Conservation (phyloP, 2,888 invertebrate species). For the Ellobium chinense region DNA sequence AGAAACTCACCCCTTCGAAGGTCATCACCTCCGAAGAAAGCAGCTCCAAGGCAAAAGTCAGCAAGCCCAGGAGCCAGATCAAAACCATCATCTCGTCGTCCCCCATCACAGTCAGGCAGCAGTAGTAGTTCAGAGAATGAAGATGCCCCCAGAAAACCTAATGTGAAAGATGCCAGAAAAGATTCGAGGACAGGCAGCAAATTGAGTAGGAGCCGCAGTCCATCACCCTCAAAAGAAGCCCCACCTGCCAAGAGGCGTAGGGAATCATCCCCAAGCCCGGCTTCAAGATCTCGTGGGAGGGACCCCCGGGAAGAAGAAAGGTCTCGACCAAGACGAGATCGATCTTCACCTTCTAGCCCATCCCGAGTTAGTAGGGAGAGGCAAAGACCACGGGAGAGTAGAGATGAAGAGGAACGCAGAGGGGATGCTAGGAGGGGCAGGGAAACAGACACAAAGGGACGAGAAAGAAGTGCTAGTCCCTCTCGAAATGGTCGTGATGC, state of each 20-base stretch:
- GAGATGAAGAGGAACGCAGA: slow-evolving; percentile 44
- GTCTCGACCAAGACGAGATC: slow-evolving; percentile 8
- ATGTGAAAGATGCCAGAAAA: slow-evolving; percentile 18
- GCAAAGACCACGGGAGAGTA: slow-evolving; percentile 8
- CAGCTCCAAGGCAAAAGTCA: neutral
- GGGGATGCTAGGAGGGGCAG: slow-evolving; percentile 11
- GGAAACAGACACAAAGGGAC: slow-evolving; percentile 36
- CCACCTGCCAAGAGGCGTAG: slow-evolving; percentile 32
- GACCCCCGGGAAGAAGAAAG: slow-evolving; percentile 19
- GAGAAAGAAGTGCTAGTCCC: slow-evolving; percentile 6
- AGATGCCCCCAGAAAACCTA: slow-evolving; percentile 28
- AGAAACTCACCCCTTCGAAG: slow-evolving; percentile 20
- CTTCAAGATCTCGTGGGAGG: slow-evolving; percentile 14
- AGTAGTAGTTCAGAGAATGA: slow-evolving; percentile 37
- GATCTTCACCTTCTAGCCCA: neutral
- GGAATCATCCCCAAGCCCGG: slow-evolving; percentile 45
- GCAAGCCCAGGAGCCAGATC: slow-evolving; percentile 1
- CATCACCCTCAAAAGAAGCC: slow-evolving; percentile 26
- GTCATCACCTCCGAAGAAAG: slow-evolving; percentile 14
- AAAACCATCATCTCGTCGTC: slow-evolving; percentile 19
- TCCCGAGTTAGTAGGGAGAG: slow-evolving; percentile 1
- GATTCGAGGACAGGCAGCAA: slow-evolving; percentile 15
- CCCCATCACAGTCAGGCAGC: slow-evolving; percentile 34
- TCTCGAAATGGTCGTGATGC: slow-evolving; percentile 35
- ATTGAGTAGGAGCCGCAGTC: slow-evolving; percentile 15